Evolutionary conservation across 2,888 invertebrate species (phyloP).

Genomic region (Cantharis nigra): DNA sequence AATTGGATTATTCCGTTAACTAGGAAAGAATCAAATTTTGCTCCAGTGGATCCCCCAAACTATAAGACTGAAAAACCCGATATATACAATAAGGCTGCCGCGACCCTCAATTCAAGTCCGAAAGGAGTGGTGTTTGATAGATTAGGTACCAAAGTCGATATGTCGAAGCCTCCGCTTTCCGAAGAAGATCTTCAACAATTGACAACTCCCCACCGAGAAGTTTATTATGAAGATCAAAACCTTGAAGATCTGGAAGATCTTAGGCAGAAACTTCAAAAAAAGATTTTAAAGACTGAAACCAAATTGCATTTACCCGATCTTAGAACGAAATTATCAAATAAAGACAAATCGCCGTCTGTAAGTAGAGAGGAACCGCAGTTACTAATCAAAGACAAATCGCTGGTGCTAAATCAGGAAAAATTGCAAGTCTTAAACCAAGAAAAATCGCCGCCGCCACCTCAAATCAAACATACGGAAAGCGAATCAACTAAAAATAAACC

Average conservation of each 20-base stretch:
- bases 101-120: conserved; percentile 36
- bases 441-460: background rate
- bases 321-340: conserved; percentile 3
- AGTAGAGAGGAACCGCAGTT: background rate
- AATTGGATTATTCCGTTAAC: background rate
- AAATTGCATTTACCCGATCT: conserved; percentile 2
- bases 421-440: background rate
- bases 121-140: conserved; percentile 27
- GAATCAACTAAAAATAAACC: conserved; percentile 42
- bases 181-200: conserved; percentile 47
- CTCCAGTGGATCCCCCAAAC: background rate
- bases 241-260: conserved; percentile 59
- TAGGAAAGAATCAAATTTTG: background rate
- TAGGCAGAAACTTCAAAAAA: conserved; percentile 57
- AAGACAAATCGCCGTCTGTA: background rate
- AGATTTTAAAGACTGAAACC: conserved; percentile 43
- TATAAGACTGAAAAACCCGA: conserved; percentile 42
- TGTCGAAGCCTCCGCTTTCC: conserved; percentile 51
- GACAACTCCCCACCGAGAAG: conserved; percentile 1
- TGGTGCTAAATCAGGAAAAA: background rate
- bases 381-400: background rate
- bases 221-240: conserved; percentile 50
- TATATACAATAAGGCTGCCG: conserved; percentile 45
- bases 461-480: background rate
- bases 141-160: conserved; percentile 36